Conservation (phyloP, 2,888 invertebrate genomes). For the Pterostichus niger region DNA sequence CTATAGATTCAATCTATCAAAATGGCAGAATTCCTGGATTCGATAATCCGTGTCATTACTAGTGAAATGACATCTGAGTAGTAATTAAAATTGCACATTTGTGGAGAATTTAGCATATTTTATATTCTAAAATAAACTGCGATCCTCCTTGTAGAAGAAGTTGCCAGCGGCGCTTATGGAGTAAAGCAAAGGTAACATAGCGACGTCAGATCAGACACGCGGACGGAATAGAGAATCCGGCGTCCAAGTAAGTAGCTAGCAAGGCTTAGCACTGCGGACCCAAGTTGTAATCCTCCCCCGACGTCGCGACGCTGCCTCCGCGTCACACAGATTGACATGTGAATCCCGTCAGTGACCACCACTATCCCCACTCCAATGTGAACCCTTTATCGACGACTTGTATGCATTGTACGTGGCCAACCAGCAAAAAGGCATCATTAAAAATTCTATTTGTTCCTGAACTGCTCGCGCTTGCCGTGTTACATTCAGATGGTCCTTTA, state of each 20-base stretch:
- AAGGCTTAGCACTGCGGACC: conserved; percentile 71
- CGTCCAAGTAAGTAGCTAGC: conserved; percentile 61
- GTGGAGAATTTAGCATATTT: too few species aligned
- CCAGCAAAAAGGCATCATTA: conserved; percentile 54
- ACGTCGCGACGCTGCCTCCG: not conserved
- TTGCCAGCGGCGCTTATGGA: not conserved
- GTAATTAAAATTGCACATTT: too few species aligned
- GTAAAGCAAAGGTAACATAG: conserved; percentile 53
- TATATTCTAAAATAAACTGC: too few species aligned
- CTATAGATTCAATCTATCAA: too few species aligned
- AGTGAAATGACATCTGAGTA: too few species aligned
- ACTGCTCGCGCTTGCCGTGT: not conserved
- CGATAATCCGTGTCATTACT: too few species aligned
- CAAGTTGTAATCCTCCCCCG: conserved; percentile 72
- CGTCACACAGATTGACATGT: conserved; percentile 1
- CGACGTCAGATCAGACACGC: conserved; percentile 68
- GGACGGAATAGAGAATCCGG: conserved; percentile 72
- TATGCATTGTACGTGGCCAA: conserved; percentile 52
- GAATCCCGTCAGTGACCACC: not conserved
- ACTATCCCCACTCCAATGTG: not conserved
- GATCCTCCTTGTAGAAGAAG: too few species aligned
- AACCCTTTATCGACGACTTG: conserved; percentile 27
- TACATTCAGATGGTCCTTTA: conserved; percentile 27
- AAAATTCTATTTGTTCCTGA: conserved; percentile 57
- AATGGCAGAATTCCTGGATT: too few species aligned